Conservation (phyloP, 2,113 vertebrate genomes). For the Perca schrenkii region DNA sequence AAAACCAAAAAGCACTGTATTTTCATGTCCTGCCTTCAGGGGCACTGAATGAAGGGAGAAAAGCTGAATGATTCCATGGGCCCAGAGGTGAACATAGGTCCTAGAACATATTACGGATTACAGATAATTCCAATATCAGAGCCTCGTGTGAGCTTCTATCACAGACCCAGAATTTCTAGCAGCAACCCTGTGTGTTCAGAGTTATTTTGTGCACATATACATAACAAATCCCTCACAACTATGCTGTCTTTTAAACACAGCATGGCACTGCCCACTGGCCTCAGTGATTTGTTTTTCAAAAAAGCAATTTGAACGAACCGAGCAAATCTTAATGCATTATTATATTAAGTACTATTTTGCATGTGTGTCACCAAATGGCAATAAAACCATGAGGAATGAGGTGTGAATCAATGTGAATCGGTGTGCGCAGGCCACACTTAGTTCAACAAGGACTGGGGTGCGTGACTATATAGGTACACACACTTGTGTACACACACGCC, state of each 20-base stretch:
- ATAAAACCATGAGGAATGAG: neutral
- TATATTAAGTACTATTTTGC: neutral
- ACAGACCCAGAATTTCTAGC: neutral
- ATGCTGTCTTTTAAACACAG: neutral
- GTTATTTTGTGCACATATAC: neutral
- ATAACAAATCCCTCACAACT: neutral
- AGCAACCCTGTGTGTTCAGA: too few species aligned
- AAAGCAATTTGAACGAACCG: neutral
- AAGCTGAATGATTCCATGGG: neutral
- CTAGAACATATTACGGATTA: neutral
- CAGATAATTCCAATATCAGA: slow-evolving; percentile 1
- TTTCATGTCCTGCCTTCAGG: slow-evolving; percentile 6
- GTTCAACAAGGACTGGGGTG: neutral
- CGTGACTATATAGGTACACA: slow-evolving; percentile 1
- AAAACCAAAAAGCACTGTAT: neutral
- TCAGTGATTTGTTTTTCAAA: neutral
- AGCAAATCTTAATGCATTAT: neutral
- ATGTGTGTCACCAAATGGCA: neutral
- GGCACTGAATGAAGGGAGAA: neutral
- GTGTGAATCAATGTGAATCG: neutral
- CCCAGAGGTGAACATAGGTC: neutral
- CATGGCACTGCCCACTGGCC: neutral
- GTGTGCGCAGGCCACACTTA: slow-evolving; percentile 8
- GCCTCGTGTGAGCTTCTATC: neutral
- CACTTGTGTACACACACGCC: neutral